Conservation (phyloP, 53 echinoderm and acorn worm species). For the Actinopyga echinites region DNA sequence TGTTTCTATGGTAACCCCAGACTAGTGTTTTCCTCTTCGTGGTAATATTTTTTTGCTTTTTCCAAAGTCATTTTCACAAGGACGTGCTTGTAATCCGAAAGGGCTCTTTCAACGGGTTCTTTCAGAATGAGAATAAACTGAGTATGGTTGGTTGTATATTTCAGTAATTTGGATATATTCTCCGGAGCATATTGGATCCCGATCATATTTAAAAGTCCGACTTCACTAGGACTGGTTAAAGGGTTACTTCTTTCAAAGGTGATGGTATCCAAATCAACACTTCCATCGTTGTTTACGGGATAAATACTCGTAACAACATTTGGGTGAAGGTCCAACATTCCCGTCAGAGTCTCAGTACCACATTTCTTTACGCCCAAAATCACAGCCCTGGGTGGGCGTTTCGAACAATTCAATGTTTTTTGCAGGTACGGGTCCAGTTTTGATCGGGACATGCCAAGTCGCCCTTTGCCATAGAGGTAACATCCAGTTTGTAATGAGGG, state of each 20-base stretch:
- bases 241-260: neutral
- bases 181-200: constrained; percentile 2
- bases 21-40: neutral
- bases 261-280: neutral
- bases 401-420: neutral
- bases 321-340: constrained; percentile 24
- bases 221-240: neutral
- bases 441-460: neutral
- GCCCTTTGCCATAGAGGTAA: constrained; percentile 9
- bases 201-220: constrained; percentile 19
- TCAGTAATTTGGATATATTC: neutral
- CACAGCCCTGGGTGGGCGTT: neutral
- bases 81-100: constrained; percentile 30
- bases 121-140: constrained; percentile 28
- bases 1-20: neutral
- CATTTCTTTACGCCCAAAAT: constrained; percentile 39
- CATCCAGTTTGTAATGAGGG: neutral
- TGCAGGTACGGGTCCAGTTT: neutral
- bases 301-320: constrained; percentile 5
- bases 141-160: neutral
- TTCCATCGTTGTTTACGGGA: neutral
- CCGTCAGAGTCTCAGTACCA: constrained; percentile 20
- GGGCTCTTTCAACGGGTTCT: constrained; percentile 12
- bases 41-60: neutral
- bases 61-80: neutral